A percentile compares a stretch with the other conserved stretches of the same genome.
phyloP scores from a whole-genome alignment of 1,140 invertebrate species.

The Dryas iulia region DNA sequence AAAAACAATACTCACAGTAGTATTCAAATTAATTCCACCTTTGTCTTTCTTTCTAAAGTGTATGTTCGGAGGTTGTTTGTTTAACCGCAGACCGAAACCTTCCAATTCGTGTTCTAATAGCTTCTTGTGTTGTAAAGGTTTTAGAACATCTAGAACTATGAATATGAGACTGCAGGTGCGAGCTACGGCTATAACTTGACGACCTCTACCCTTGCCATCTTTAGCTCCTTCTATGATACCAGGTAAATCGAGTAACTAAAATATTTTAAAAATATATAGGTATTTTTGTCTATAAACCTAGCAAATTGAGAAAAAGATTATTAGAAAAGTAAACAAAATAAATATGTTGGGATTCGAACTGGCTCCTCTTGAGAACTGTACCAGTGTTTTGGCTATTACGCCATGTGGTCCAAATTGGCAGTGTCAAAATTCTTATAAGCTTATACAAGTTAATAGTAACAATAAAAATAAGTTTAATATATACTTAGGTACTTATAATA shows the following conservation, averaged over 20 bases:
- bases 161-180: constrained; percentile 99
- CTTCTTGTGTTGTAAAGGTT: constrained; percentile 97
- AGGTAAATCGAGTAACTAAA: constrained; percentile 96
- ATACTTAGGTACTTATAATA: too few relatives aligned
- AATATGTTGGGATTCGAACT: too few relatives aligned
- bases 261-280: constrained; percentile 8
- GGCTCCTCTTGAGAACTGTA: too few relatives aligned
- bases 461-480: too few relatives aligned
- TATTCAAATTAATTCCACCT: constrained; percentile 84
- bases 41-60: constrained; percentile 98
- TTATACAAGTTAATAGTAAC: too few relatives aligned
- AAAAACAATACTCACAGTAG: constrained; percentile 60
- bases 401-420: too few relatives aligned
- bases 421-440: too few relatives aligned
- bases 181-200: constrained; percentile 99
- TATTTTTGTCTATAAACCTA: too few relatives aligned
- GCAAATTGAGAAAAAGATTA: too few relatives aligned
- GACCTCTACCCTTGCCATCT: constrained; percentile 98
- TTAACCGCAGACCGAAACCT: constrained; percentile 98
- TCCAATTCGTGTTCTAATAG: constrained; percentile 99
- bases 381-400: too few relatives aligned
- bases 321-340: too few relatives aligned
- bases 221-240: constrained; percentile 99
- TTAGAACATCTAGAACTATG: constrained; percentile 98
- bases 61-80: constrained; percentile 98